Evolutionary conservation across 2,113 vertebrate species (phyloP), one percentile per base, ranked within the genome.

Genomic region (Rhabdornis inornatus): DNA sequence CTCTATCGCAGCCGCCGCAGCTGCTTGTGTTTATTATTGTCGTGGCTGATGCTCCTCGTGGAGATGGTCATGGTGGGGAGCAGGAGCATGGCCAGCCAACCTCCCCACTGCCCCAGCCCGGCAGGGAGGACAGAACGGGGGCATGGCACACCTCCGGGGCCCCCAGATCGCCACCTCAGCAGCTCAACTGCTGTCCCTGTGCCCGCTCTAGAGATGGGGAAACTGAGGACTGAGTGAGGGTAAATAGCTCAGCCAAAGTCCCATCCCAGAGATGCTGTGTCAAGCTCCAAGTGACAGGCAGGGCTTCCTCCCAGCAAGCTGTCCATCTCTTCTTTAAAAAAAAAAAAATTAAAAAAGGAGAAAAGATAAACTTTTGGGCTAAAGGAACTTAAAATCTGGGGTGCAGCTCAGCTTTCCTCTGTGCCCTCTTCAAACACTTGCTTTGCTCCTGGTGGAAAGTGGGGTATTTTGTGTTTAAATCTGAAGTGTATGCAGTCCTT

Each of bases 21-120:
- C 98, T 96, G 96, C 94, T 92, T 66, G 79, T 97, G 96, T 96
- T 98, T 96, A 86, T 98, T 96, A 86, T 97, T 94, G 92, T 87
- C 84, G 96, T 82, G 95, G 94, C 79, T 23, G 91, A 75, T 59
- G 96, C 69, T 92, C 86, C 94, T 95, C 83, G 50, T 57, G 92
- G 94, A 92, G 91, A 87, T 91, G 84, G 63, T 16, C 25, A 0
- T 65, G 71, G 85, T 80, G 64, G 74, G 84, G 57, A 3, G 7
- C 5, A 52, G 80, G 71, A 93, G 60, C 9, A 7, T 3, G 76
- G 71, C 68, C 89, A 72, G 61, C 59, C 47, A n/a, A 40, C 45
- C 70, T 87, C 77, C 59, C 70, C 7, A 4, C 44, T 12, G 24
- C 25, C 37, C 78, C 57, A 59, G 40, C n/a, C 28, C 7, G 31